Evolutionary conservation across 2,797 vertebrate species (phyloP).

Genomic region (Peromyscus nudipes): DNA sequence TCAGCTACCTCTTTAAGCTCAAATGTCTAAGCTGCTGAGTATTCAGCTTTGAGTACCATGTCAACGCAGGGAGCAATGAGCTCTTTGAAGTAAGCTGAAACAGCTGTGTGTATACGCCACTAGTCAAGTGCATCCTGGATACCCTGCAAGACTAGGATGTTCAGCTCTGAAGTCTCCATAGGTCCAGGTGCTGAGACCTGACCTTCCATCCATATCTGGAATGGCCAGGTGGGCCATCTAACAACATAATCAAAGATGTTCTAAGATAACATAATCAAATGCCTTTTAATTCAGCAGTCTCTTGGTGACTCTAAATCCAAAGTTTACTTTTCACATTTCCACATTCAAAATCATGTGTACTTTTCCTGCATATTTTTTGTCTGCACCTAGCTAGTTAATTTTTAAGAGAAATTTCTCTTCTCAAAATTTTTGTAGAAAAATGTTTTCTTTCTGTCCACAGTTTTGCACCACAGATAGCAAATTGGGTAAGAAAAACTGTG

Average conservation of each 20-base stretch:
- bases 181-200: neutral
- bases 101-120: neutral
- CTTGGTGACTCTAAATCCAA: neutral
- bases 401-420: neutral
- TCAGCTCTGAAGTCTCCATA: neutral
- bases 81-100: neutral
- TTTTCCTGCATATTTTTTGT: neutral
- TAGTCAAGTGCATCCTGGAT: neutral
- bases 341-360: neutral
- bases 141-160: neutral
- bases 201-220: neutral
- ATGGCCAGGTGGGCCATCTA: neutral
- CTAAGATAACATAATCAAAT: neutral
- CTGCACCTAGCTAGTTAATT: constrained; percentile 24
- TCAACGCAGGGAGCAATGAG: neutral
- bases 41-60: neutral
- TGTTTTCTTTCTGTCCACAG: neutral
- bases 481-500: neutral
- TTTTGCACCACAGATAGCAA: neutral
- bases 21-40: neutral
- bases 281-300: neutral
- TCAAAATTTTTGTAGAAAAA: neutral
- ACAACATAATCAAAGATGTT: neutral
- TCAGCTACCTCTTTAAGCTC: neutral
- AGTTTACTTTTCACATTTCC: neutral